Conservation (phyloP, 2,113 vertebrate genomes). For the Oenanthe oenanthe region DNA sequence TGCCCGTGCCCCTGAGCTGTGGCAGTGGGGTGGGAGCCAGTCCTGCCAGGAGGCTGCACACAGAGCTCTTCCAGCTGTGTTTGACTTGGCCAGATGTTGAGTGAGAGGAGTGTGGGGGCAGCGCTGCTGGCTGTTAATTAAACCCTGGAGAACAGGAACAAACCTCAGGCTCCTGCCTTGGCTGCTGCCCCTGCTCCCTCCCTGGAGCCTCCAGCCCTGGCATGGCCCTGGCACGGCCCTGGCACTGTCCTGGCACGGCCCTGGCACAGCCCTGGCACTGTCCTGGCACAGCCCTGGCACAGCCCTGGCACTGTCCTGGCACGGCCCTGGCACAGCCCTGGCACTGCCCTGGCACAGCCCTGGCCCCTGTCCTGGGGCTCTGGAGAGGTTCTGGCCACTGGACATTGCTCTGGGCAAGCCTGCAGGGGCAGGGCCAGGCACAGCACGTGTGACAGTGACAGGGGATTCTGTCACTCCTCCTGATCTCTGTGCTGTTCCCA, state of each 20-base stretch:
- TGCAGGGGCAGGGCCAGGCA: fast-evolving
- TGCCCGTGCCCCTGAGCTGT: background rate
- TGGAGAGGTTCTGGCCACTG: fast-evolving
- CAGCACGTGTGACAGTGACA: fast-evolving
- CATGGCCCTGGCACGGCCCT: background rate
- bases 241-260: background rate
- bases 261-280: background rate
- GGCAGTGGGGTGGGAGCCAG: background rate
- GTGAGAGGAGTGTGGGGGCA: background rate
- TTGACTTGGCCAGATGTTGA: background rate
- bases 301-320: background rate
- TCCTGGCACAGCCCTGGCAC: fast-evolving
- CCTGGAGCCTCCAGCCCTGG: fast-evolving
- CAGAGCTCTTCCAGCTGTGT: conserved; percentile 5
- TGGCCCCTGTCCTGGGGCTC: background rate
- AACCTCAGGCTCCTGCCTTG: background rate
- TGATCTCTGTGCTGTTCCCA: fast-evolving
- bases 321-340: fast-evolving
- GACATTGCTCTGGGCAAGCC: fast-evolving
- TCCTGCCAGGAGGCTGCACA: fast-evolving
- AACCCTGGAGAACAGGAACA: background rate
- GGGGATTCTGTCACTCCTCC: background rate
- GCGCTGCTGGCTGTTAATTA: background rate
- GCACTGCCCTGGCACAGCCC: background rate
- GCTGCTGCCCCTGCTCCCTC: background rate